Conservation (phyloP, 35 echinoderm and acorn worm species). For the Nesometra sesokonis region DNA sequence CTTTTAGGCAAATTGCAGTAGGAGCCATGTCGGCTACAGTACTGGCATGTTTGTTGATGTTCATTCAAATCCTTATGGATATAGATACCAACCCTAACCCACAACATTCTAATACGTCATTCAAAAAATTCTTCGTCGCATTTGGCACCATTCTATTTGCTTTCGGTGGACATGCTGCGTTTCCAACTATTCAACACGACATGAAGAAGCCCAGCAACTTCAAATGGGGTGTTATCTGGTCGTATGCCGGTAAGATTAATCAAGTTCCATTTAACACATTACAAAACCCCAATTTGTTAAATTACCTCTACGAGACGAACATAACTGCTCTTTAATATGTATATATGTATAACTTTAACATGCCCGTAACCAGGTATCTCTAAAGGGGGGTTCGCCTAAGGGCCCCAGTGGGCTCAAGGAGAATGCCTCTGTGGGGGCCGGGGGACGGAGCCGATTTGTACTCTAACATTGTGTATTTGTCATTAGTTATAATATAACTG, state of each 20-base stretch:
- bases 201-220: conserved; percentile 63
- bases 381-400: too few relatives aligned
- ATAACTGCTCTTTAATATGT: too few relatives aligned
- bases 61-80: conserved; percentile 59
- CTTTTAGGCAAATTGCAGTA: conserved; percentile 60
- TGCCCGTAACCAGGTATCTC: too few relatives aligned
- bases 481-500: too few relatives aligned
- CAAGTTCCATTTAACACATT: too few relatives aligned
- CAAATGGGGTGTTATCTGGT: conserved; percentile 31
- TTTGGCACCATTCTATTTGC: conserved; percentile 86
- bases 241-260: conserved; percentile 51
- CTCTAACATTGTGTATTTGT: too few relatives aligned
- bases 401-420: too few relatives aligned
- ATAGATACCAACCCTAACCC: background rate
- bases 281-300: too few relatives aligned
- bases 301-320: too few relatives aligned
- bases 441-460: too few relatives aligned
- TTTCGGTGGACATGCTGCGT: conserved; percentile 80
- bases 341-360: too few relatives aligned
- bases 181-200: conserved; percentile 91
- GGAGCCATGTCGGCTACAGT: conserved; percentile 50
- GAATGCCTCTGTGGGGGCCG: too few relatives aligned
- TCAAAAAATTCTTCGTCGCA: conserved; percentile 61
- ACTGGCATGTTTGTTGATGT: conserved; percentile 49
- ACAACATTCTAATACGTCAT: conserved; percentile 24